Evolutionary conservation across 2,113 vertebrate species (phyloP), one percentile per base, ranked within the genome.

Genomic region (Chaetura pelagica): DNA sequence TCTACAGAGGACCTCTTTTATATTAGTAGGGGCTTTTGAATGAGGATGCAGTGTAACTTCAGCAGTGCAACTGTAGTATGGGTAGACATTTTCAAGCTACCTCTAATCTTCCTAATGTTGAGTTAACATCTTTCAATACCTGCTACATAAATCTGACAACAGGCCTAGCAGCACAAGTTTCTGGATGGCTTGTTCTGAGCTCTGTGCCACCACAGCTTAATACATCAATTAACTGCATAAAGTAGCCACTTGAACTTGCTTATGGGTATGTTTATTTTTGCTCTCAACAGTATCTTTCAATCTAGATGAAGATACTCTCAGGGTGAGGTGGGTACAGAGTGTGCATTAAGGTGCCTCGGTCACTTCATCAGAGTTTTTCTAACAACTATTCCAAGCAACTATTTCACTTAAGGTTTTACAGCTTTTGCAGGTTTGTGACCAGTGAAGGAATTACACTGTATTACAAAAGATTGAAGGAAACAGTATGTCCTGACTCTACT

Each of bases 91-190:
- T 75, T 89, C 27, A 80, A 71, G 38, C 30, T 44, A 26, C 26
- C 9, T 59, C 19, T 84, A 7, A 52, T 42, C 11, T 66, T 75
- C 30, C 46, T 61, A 55, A n/a, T 19, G 15, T 59, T 35, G 59
- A 38, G 16, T 66, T 14, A 40, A 66, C 27, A 48, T 29, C 29
- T 69, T 84, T 46, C 49, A 58, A 42, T 57, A 80, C 3, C 40
- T 44, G 5, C 38, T 46, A 52, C 6, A 12, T 19, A 67, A 57
- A 51, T 42, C 57, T 87, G 35, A 23, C 42, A 62, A 35, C 17
- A 38, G 2, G 27, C 8, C 30, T 35, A 9, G 24, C 46, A 59
- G n/a, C 29, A 29, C 1, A 0, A 11, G 35, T 34, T 61, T 51
- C 64, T 34, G 44, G 23, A n/a, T 64, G 23, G 4, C 35, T 67